These are phyloP conservation scores for Strongylocentrotus purpuratus DNA, from an alignment of 35 echinoderm and acorn worm species.

Conservation along the genomic window DNA sequence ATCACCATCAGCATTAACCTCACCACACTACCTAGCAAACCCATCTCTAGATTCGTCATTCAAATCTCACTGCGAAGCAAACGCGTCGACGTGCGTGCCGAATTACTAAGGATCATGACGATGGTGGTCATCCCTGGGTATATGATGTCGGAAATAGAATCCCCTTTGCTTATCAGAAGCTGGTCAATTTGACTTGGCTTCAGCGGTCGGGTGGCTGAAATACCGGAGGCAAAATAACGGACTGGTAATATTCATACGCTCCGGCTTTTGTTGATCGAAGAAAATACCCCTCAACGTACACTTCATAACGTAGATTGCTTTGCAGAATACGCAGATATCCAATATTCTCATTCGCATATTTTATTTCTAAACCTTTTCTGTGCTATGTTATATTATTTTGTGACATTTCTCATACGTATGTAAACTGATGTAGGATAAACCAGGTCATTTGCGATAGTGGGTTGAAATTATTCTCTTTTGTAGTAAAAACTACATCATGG, in stretches of 20 bases:
- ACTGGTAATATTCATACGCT: neutral
- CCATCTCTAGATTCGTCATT: no score
- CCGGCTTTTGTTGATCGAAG: neutral
- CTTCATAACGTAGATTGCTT: neutral
- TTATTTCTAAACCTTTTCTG: neutral
- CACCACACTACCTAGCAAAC: no score
- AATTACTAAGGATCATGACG: neutral
- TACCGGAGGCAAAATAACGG: neutral
- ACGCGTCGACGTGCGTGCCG: neutral
- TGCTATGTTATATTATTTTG: no score
- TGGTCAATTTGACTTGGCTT: conserved; percentile 10
- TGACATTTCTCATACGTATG: neutral
- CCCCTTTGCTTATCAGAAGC: neutral
- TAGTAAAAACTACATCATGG: no score
- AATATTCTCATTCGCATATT: neutral
- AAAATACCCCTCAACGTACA: neutral
- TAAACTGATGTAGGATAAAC: neutral
- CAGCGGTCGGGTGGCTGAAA: neutral
- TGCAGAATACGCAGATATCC: neutral
- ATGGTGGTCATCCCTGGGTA: neutral
- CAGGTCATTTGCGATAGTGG: neutral
- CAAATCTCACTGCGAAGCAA: neutral
- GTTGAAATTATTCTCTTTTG: neutral
- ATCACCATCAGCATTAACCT: no score
- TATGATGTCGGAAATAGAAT: neutral